Base-by-base conservation (phyloP, 2,888 invertebrate species). In the Drosophila limbata region DNA sequence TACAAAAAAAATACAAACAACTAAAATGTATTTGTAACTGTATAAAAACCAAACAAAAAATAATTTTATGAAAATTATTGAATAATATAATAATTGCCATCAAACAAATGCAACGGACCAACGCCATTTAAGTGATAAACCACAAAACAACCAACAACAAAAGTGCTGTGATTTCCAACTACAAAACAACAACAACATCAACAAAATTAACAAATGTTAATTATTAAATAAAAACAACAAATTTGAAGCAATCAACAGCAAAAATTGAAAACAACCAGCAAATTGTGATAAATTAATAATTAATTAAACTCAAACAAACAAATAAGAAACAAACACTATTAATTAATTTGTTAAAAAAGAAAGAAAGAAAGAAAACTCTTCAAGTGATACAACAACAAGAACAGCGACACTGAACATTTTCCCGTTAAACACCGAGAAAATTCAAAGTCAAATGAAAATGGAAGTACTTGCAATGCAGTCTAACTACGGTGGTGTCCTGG, bases 121-220 rank as follows among this genome's bases (percentile, higher is more conserved):
- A 87, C 89, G 89, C 89, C 90, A 89, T 89, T 81, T 76, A 90
- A 90, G 89, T 89, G 90, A 88, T 89, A 90, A 74, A 77, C 76
- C 73, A 81, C 72, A 68, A 73, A 76, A 69, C 69, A 69, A 66
- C 47, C 62, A 79, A 79, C 70, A 77, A 79, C 79, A 70, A 81
- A 88, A 84, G 89, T 89, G 89, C 89, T 89, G 89, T 89, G 89
- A 89, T 89, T 89, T 89, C 83, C 83, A 76, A 89, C 86, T 88
- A 90, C 81, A 88, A 89, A 74, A 84, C 65, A 82, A 79, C 69
- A 77, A 72, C 28, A 28, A 28, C 28, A 25, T 25, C 25, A 28
- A 28, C 28, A 68, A 70, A 69, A 37, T 71, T 37, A 68, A 59
- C 63, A 78, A 75, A 63, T 55, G 55, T 71, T 75, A 78, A 83